Conservation (phyloP, 1,140 invertebrate species). For the Cataglyphis hispanica region DNA sequence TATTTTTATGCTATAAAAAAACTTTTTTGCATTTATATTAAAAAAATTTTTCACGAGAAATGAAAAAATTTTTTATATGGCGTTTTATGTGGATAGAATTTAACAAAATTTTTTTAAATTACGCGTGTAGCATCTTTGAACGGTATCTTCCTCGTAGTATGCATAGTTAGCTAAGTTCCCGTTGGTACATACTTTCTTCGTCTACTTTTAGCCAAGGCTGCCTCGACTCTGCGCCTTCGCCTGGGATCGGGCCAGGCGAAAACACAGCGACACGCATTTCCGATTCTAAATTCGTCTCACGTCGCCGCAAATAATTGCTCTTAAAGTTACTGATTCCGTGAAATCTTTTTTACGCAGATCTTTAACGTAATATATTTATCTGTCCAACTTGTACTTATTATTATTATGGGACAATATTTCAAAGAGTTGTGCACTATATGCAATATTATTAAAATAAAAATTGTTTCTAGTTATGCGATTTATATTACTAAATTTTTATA, state of each 20-base stretch:
- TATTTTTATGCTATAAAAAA: background rate
- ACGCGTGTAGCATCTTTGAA: background rate
- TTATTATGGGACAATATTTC: background rate
- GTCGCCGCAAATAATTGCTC: slow-evolving; percentile 57
- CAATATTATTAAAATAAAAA: background rate
- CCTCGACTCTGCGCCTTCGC: slow-evolving; percentile 71
- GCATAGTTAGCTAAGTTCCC: slow-evolving; percentile 15
- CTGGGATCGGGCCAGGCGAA: slow-evolving; percentile 72
- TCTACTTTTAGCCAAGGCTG: slow-evolving; percentile 86
- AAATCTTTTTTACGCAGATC: slow-evolving; percentile 11
- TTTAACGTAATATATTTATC: background rate
- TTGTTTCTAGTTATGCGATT: background rate
- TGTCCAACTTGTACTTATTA: background rate
- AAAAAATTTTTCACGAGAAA: background rate
- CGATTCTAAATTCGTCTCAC: slow-evolving; percentile 83
- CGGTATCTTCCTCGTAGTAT: background rate
- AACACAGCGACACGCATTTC: slow-evolving; percentile 82
- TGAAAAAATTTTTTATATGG: background rate
- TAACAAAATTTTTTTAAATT: background rate
- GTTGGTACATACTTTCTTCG: slow-evolving; percentile 70
- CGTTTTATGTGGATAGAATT: background rate
- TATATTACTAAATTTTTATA: background rate
- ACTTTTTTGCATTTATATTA: background rate
- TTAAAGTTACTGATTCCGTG: slow-evolving; percentile 46
- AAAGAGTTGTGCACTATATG: background rate